These are phyloP conservation scores for Balaenoptera acutorostrata DNA, from an alignment of 2,113 vertebrate species.

Conservation along the genomic window DNA sequence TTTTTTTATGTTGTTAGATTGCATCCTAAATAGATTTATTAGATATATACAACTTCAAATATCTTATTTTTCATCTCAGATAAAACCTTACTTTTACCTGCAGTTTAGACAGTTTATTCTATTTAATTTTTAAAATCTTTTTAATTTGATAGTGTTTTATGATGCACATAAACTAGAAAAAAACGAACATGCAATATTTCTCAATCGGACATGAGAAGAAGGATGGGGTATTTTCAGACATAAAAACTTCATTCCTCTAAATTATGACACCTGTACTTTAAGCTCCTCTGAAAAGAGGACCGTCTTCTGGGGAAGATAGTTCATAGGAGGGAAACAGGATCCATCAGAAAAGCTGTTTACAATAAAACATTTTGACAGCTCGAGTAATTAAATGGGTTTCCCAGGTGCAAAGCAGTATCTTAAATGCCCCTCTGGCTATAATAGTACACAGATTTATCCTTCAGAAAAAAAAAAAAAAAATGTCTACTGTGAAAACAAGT, in stretches of 20 bases:
- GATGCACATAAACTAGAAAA: constrained; percentile 71
- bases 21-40: neutral
- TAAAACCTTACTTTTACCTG: constrained; percentile 17
- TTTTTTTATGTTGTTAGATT: neutral
- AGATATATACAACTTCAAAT: neutral
- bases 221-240: constrained; percentile 75
- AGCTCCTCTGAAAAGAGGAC: constrained; percentile 65
- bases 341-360: constrained; percentile 80
- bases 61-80: constrained; percentile 4
- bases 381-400: constrained; percentile 81
- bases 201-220: constrained; percentile 73
- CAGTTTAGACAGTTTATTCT: constrained; percentile 26
- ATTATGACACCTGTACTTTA: constrained; percentile 75
- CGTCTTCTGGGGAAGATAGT: constrained; percentile 73
- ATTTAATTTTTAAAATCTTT: constrained; percentile 72
- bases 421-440: constrained; percentile 79
- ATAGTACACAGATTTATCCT: constrained; percentile 68
- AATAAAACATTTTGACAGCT: constrained; percentile 81
- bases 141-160: constrained; percentile 72
- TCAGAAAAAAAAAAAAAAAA: constrained; percentile 21
- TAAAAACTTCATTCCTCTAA: constrained; percentile 79
- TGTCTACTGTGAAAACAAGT: constrained; percentile 62
- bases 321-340: constrained; percentile 71
- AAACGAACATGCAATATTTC: constrained; percentile 59
- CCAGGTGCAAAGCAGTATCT: constrained; percentile 79